Evolutionary conservation across 1,140 invertebrate species (phyloP), one percentile per base, ranked within the genome.

Genomic region (Anthonomus grandis): DNA sequence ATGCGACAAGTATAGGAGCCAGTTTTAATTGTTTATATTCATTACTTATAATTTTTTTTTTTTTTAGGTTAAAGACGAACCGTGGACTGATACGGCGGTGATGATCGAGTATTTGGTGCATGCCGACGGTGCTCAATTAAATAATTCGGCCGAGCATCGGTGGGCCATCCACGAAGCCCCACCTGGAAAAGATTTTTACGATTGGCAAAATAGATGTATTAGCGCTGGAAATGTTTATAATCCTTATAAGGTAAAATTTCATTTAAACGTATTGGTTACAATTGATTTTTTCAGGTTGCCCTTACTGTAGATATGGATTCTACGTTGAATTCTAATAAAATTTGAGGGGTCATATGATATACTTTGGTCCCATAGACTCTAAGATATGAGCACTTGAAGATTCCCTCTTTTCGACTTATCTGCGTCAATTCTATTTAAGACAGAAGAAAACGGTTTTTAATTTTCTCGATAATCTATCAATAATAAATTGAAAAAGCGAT

Each of bases 121-220:
- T 72, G 85, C 88, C 0, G 92, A 96, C 72, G 92, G 91, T 0
- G 84, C 86, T 22, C 83, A 82, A 58, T 75, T 87, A 27, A 93
- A 93, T 69, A 86, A 86, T 69, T 90, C 90, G 0, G 76, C 76
- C 25, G 81, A 85, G 37, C 91, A 95, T 72, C 80, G 86, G 68
- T 89, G 81, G 83, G 82, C 82, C 0, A 76, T 85, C 2, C 82
- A 84, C 64, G 80, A 78, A 52, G 68, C 72, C 34, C 70, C 82
- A 0, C 83, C 82, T 1, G 87, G 85, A n/a, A 84, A 83, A 63
- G 94, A 97, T 73, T 95, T 90, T 70, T 94, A 93, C 68, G 91
- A 93, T 70, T 95, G 92, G 91, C 87, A 85, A 38, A 83, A 79
- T 49, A 76, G 94, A 39, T 95, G 92, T 72, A 71, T 90, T 2